Evolutionary conservation across 2,888 invertebrate species (phyloP).

Genomic region (Xestia xanthographa): DNA sequence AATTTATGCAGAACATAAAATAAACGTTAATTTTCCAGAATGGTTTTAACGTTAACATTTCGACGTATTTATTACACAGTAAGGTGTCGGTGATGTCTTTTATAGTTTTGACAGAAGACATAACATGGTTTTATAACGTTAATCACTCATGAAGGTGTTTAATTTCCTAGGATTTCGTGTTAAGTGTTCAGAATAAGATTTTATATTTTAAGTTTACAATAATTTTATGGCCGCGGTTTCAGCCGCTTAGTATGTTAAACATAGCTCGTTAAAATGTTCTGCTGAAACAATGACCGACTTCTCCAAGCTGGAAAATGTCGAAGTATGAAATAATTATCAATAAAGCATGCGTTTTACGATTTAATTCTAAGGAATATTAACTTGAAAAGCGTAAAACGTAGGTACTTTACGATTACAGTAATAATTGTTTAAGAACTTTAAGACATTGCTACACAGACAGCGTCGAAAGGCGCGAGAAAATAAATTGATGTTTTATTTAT

Average conservation of each 20-base stretch:
- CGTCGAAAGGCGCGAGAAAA: background rate
- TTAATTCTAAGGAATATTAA: conserved; percentile 18
- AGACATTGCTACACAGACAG: conserved; percentile 13
- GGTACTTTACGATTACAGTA: conserved; percentile 7
- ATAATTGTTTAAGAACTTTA: too few relatives aligned
- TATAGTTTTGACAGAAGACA: conserved; percentile 29
- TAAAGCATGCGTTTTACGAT: conserved; percentile 25
- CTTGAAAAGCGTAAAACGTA: conserved; percentile 3
- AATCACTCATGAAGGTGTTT: conserved; percentile 19
- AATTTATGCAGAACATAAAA: conserved; percentile 45
- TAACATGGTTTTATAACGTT: conserved; percentile 27
- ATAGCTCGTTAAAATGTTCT: conserved; percentile 5
- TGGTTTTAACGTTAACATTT: conserved; percentile 13
- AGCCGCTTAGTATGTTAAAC: conserved; percentile 6
- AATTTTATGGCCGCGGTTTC: background rate
- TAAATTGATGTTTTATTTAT: too few relatives aligned
- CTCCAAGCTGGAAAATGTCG: conserved; percentile 9
- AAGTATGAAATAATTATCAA: conserved; percentile 21
- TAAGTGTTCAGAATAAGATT: conserved; percentile 7
- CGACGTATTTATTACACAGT: conserved; percentile 35
- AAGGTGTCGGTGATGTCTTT: conserved; percentile 29
- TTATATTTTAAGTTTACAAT: background rate
- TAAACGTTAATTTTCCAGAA: conserved; percentile 39
- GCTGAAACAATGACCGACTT: conserved; percentile 18
- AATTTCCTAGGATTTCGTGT: conserved; percentile 32